These are phyloP conservation scores for Limnephilus rhombicus DNA, from an alignment of 2,888 invertebrate genomes.

Conservation along the genomic window DNA sequence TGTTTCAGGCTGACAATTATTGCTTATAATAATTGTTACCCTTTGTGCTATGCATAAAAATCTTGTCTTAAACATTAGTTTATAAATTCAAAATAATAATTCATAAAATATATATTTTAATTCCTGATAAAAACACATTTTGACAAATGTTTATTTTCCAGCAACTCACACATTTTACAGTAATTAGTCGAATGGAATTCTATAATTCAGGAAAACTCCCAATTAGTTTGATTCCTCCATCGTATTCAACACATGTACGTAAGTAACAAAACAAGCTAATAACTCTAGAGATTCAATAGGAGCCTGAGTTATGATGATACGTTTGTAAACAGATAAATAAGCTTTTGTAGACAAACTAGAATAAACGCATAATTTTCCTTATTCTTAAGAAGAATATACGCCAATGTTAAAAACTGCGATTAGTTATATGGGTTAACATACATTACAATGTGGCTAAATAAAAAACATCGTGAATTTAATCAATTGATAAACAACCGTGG, in stretches of 20 bases:
- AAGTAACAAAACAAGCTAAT: not conserved
- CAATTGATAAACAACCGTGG: no score
- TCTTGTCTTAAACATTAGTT: no score
- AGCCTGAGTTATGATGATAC: not conserved
- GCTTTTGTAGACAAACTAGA: slow-evolving; percentile 4
- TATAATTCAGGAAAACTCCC: not conserved
- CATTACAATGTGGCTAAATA: no score
- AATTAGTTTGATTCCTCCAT: not conserved
- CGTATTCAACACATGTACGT: not conserved
- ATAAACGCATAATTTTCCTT: not conserved
- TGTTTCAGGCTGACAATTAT: no score
- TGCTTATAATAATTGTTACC: no score
- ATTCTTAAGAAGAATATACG: not conserved
- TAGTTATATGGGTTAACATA: not conserved
- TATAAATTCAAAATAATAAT: no score
- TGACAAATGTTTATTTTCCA: not conserved
- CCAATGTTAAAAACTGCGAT: not conserved
- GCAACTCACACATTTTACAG: not conserved
- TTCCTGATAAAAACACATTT: not conserved
- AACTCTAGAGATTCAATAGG: not conserved
- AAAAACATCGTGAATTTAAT: no score
- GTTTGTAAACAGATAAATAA: not conserved
- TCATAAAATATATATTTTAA: not conserved
- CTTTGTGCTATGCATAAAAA: no score
- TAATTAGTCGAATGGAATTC: not conserved